Percentiles rank a stretch among this genome's conserved stretches.
Conservation (phyloP, 2,113 vertebrate species). For the Sphyrna mokarran region DNA sequence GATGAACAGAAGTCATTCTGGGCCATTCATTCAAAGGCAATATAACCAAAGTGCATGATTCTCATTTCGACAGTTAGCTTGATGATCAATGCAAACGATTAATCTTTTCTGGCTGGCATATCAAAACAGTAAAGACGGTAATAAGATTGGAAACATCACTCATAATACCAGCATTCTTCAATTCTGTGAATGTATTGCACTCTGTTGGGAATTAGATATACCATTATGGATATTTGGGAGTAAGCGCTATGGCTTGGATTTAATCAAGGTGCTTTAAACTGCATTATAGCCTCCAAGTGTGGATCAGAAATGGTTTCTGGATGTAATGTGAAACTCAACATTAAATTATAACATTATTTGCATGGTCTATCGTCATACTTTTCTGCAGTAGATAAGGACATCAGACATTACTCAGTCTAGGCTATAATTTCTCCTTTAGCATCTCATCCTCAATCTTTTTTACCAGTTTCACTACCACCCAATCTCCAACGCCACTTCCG, state of each 20-base stretch:
- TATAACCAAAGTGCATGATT: neutral
- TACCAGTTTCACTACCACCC: neutral
- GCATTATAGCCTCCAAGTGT: neutral
- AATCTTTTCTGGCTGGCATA: neutral
- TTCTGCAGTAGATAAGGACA: neutral
- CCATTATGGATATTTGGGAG: neutral
- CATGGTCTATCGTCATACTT: neutral
- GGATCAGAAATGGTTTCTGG: neutral
- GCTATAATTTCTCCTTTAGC: neutral
- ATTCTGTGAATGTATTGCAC: neutral
- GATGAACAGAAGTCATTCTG: neutral
- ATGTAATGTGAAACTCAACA: neutral
- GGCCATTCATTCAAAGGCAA: neutral
- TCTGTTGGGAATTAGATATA: neutral
- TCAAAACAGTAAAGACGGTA: neutral
- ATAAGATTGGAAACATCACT: neutral
- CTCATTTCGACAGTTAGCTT: neutral
- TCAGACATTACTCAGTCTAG: neutral
- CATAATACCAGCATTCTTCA: neutral
- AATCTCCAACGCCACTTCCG: neutral
- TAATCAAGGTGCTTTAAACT: slow-evolving; percentile 10
- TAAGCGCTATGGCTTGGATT: slow-evolving; percentile 12
- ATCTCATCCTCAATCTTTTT: neutral
- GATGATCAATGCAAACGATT: neutral
- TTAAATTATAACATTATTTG: slow-evolving; percentile 3